Base-by-base conservation (phyloP, 1,140 invertebrate species). In the Hypothenemus hampei region DNA sequence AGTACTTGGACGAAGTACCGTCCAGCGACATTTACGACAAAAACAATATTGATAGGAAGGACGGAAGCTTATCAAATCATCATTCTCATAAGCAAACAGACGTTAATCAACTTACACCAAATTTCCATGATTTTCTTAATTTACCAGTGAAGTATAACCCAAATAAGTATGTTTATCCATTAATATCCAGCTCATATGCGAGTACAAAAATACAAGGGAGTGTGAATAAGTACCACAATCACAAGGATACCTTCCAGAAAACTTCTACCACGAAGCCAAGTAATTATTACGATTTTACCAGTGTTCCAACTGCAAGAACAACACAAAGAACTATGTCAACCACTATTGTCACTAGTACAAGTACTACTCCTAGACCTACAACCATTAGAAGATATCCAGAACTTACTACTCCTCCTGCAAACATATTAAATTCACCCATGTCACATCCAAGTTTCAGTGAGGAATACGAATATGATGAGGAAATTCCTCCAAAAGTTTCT, bases 121-220 rank as follows among this genome's bases (percentile, higher is more conserved):
- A 81, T 62, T 78, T 84, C 54, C 82, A 85, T 50, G 81, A 85
- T 59, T 85, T 82, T 60, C 69, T 85, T 0, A 84, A 85, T 67
- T 64, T 85, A n/a, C 83, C 83, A 0, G 77, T 81, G 0, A 81
- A 81, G 47, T 85, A 85, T 60, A 80, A 78, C 3, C 80, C 81
- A 1, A 79, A 80, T 1, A 81, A 80, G 60, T 82, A 82, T 37
- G 76, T 78, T 1, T 85, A 81, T 63, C 84, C 83, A 0, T 59
- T 86, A 18, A 84, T 86, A 23, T 85, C 83, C 2, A 84, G 76
- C 57, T 84, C 82, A 2, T 86, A 86, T 60, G 83, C 84, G 0
- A 85, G 85, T 58, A 79, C 82, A 0, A 86, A 85, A 68, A 78
- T 85, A 21, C 83, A 85, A 65, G 83, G 84, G 45, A 82, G 78